These are phyloP conservation scores for Champsocephalus esox DNA, from an alignment of 2,797 vertebrate species.

Conservation along the genomic window DNA sequence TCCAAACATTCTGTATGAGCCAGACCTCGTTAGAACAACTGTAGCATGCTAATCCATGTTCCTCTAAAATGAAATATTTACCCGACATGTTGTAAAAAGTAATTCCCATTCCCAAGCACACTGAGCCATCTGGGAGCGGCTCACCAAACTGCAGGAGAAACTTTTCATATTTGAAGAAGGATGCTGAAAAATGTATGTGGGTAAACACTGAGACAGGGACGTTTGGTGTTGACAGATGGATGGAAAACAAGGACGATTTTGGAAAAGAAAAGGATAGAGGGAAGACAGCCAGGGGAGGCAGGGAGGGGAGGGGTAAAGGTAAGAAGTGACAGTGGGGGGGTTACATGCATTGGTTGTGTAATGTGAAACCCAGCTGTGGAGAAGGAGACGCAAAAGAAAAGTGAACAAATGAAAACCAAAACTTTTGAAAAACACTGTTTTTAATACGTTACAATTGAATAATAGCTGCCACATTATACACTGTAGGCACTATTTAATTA, in stretches of 20 bases:
- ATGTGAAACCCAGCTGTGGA: slow-evolving; percentile 20
- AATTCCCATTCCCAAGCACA: slow-evolving; percentile 11
- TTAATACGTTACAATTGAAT: slow-evolving; percentile 9
- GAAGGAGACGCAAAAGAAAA: slow-evolving; percentile 27
- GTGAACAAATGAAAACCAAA: slow-evolving; percentile 24
- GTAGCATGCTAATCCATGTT: neutral
- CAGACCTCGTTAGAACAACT: neutral
- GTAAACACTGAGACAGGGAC: slow-evolving; percentile 22
- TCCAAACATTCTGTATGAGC: neutral
- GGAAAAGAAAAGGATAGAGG: slow-evolving; percentile 24
- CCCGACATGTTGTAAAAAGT: neutral
- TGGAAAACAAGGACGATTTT: slow-evolving; percentile 35
- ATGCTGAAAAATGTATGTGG: slow-evolving; percentile 11
- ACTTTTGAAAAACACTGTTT: slow-evolving; percentile 23
- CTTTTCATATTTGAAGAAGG: slow-evolving; percentile 26
- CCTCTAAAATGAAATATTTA: slow-evolving; percentile 30
- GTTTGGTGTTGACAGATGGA: slow-evolving; percentile 32
- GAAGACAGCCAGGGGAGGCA: slow-evolving; percentile 6
- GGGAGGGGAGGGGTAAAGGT: slow-evolving; percentile 22
- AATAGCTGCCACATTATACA: slow-evolving; percentile 11
- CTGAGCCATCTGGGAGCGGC: slow-evolving; percentile 11
- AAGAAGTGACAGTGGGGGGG: slow-evolving; percentile 51
- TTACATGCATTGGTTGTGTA: slow-evolving; percentile 3
- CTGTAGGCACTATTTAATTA: neutral
- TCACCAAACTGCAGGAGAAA: slow-evolving; percentile 26